Base-by-base conservation (phyloP, 2,113 vertebrate genomes). In the Helogale parvula region DNA sequence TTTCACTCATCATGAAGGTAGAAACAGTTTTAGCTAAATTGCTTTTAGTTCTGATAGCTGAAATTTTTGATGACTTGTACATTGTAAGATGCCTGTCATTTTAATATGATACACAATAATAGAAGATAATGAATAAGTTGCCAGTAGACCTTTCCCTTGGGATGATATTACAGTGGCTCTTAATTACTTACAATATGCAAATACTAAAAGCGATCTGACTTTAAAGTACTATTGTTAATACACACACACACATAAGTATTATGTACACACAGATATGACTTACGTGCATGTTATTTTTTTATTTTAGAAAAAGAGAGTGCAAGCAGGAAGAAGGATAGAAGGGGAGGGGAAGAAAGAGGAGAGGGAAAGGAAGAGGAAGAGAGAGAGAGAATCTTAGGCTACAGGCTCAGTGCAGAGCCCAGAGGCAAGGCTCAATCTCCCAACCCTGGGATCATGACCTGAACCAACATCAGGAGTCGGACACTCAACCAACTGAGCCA, bases 101-200 rank as follows among this genome's bases (percentile, higher is more conserved):
- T 99, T 99, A 99, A 98, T 98, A 98, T 79, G 96, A 97, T 98
- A 88, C 97, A 96, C 97, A 99, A 98, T 99, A 98, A 99, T 97
- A 98, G 98, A 98, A 98, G 98, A 98, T 98, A 99, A 98, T 99
- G 97, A 99, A 99, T 98, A 98, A 98, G 98, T 97, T 98, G 98
- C 97, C 93, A 92, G 95, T 96, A 91, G 91, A 96, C 83, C 63
- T 93, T 96, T 99, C 98, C 99, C 99, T 90, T 86, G 97, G 98
- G 99, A 98, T 94, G 93, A 97, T 97, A 96, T 95, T 98, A 98
- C 98, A 98, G 98, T 98, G 98, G 98, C 98, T 99, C 99, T 99
- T 99, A 99, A 99, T 99, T 99, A 99, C 98, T 97, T 98, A 98
- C 98, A 98, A 99, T 98, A 99, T 99, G 99, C 99, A 99, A 99